Evolutionary conservation across 2,797 vertebrate species (phyloP).

Genomic region (Eupleurogrammus muticus): DNA sequence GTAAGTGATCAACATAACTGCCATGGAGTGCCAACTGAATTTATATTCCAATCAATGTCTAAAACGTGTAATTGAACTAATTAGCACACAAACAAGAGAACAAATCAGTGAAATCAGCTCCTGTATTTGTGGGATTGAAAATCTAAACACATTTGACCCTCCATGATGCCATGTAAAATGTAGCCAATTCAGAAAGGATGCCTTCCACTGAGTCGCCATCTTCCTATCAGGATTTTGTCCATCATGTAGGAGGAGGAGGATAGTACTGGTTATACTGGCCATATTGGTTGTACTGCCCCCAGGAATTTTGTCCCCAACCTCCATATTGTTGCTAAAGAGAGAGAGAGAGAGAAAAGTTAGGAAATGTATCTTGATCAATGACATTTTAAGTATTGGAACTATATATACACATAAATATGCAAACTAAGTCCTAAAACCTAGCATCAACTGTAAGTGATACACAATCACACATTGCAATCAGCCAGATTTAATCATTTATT

Average conservation of each 20-base stretch:
- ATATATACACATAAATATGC: no score
- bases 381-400: no score
- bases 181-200: conserved; percentile 55
- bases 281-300: conserved; percentile 90
- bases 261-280: conserved; percentile 96
- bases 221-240: conserved; percentile 31
- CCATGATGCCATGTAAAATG: conserved; percentile 37
- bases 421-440: no score
- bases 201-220: conserved; percentile 52
- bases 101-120: conserved; percentile 18
- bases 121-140: conserved; percentile 36
- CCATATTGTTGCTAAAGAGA: conserved; percentile 86
- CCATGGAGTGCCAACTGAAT: conserved; percentile 35
- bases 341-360: rapidly evolving
- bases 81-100: conserved; percentile 46
- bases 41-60: conserved; percentile 34
- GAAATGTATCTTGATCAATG: not conserved
- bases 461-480: no score
- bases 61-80: conserved; percentile 46
- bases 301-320: conserved; percentile 91
- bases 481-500: no score
- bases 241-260: conserved; percentile 94
- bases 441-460: no score
- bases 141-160: conserved; percentile 21
- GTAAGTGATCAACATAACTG: conserved; percentile 44